Evolutionary conservation across 2,113 vertebrate genomes (phyloP).

Genomic region (Apeltes quadracus): DNA sequence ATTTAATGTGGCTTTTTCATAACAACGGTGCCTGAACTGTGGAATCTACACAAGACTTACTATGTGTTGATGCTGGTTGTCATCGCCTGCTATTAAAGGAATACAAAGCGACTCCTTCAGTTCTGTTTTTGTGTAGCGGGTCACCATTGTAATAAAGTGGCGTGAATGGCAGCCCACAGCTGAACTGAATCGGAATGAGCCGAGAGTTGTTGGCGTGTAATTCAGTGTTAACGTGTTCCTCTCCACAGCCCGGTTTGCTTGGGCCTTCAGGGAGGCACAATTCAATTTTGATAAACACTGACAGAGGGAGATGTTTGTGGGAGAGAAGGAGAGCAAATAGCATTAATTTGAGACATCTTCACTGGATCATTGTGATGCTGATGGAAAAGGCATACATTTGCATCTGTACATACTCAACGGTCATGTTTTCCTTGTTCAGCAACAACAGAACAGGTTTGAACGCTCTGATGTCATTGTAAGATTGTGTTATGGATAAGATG

Average conservation of each 20-base stretch:
- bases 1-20: not conserved
- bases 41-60: not conserved
- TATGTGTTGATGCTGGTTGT: not conserved
- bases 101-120: not conserved
- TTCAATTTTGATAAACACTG: slow-evolving; percentile 62
- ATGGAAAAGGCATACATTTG: not conserved
- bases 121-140: slow-evolving; percentile 3
- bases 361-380: not conserved
- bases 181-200: slow-evolving; percentile 57
- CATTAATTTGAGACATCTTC: slow-evolving; percentile 17
- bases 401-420: no score
- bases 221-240: slow-evolving; percentile 52
- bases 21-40: not conserved
- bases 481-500: not conserved
- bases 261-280: slow-evolving; percentile 52
- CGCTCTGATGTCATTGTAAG: not conserved
- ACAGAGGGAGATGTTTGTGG: slow-evolving; percentile 43
- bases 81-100: slow-evolving; percentile 5
- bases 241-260: slow-evolving; percentile 48
- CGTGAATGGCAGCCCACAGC: slow-evolving; percentile 44
- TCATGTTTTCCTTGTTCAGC: no score
- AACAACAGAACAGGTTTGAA: not conserved
- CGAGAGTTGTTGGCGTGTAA: slow-evolving; percentile 36
- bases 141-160: slow-evolving; percentile 34
- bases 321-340: slow-evolving; percentile 9